Conservation (phyloP, 2,888 invertebrate genomes). For the Omphaloscelis lunosa region DNA sequence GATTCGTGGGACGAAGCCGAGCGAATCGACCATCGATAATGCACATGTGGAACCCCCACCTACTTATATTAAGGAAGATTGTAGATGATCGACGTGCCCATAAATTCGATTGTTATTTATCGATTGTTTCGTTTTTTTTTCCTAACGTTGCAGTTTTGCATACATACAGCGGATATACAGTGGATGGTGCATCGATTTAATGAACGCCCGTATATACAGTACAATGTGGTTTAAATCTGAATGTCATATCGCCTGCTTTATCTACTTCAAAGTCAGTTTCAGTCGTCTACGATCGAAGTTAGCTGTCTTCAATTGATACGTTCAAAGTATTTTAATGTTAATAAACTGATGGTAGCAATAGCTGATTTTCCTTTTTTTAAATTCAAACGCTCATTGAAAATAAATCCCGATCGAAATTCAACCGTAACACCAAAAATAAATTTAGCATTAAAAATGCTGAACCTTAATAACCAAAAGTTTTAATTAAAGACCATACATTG, state of each 20-base stretch:
- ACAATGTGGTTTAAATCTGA: background rate
- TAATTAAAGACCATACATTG: slow-evolving; percentile 27
- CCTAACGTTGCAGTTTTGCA: background rate
- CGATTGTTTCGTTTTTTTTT: background rate
- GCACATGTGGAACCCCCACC: slow-evolving; percentile 9
- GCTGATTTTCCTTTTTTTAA: background rate
- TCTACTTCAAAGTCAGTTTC: background rate
- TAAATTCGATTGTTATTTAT: slow-evolving; percentile 21
- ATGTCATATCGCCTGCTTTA: background rate
- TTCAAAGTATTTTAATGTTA: slow-evolving; percentile 4
- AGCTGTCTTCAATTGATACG: background rate
- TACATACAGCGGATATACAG: background rate
- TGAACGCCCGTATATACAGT: background rate
- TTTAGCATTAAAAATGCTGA: background rate
- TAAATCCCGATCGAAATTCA: background rate
- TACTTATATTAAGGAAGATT: slow-evolving; percentile 5
- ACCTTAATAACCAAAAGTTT: slow-evolving; percentile 3
- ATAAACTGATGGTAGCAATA: background rate
- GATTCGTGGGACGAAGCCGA: slow-evolving; percentile 28
- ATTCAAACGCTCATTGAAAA: background rate
- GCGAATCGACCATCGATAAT: slow-evolving; percentile 27
- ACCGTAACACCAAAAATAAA: background rate
- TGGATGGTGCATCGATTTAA: background rate
- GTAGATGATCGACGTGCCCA: background rate
- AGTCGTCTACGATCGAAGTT: background rate